A percentile compares a stretch with the other conserved stretches of the same genome.
These are phyloP conservation scores for Nomada hirtipes DNA, from an alignment of 2,888 invertebrate species.

Conservation along the genomic window DNA sequence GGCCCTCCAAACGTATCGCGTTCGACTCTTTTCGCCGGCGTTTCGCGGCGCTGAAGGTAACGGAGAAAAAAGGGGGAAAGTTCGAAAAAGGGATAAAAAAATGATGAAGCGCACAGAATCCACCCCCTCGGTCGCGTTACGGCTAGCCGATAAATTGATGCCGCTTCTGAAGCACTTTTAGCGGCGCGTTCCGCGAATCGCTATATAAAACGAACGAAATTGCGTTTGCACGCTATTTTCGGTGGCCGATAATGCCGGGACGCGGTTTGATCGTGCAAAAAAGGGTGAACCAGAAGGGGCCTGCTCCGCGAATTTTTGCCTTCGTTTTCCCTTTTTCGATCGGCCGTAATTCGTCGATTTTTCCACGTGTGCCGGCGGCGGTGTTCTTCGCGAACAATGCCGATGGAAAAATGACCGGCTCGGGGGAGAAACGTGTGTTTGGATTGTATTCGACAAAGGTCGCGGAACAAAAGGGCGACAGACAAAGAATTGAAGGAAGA, in stretches of 20 bases:
- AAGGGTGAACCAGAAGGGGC: neutral
- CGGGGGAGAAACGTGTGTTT: neutral
- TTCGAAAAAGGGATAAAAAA: neutral
- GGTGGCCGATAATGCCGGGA: slow-evolving; percentile 58
- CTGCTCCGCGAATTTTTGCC: neutral
- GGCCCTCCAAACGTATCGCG: slow-evolving; percentile 36
- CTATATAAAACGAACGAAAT: slow-evolving; percentile 53
- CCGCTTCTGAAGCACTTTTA: slow-evolving; percentile 54
- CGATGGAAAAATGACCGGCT: neutral
- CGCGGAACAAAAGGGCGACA: neutral
- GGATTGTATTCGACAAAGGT: neutral
- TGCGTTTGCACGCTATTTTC: slow-evolving; percentile 59
- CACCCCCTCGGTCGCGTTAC: slow-evolving; percentile 38
- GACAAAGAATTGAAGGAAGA: neutral
- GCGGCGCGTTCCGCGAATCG: slow-evolving; percentile 38
- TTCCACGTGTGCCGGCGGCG: neutral
- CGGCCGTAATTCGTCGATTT: slow-evolving; percentile 13
- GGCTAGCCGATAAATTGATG: slow-evolving; percentile 58
- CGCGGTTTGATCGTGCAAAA: slow-evolving; percentile 36
- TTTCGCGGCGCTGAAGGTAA: neutral
- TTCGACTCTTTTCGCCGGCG: slow-evolving; percentile 43
- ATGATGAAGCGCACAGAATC: slow-evolving; percentile 24
- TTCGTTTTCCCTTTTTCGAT: neutral
- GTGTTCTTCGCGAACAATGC: slow-evolving; percentile 20
- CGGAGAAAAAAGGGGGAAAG: neutral